Percentiles rank a stretch among this genome's conserved stretches.
These are phyloP conservation scores for Onychomys arenicola DNA, from an alignment of 2,797 vertebrate genomes.

Conservation along the genomic window DNA sequence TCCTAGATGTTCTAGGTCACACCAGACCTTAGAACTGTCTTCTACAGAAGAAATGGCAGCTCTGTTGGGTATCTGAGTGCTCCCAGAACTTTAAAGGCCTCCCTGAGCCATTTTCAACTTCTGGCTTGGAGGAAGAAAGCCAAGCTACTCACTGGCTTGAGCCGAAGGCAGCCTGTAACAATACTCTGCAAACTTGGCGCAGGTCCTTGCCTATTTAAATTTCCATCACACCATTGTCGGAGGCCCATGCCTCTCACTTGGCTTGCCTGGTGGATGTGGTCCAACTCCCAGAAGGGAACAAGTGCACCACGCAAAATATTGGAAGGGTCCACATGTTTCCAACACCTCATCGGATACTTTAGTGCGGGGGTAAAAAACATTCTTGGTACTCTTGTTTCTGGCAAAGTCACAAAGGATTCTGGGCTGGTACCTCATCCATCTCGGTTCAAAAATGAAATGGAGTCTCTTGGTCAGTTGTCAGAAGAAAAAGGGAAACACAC, in stretches of 20 bases:
- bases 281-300: constrained; percentile 81
- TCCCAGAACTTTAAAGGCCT: constrained; percentile 56
- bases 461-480: constrained; percentile 75
- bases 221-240: constrained; percentile 81
- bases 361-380: constrained; percentile 69
- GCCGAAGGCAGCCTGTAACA: constrained; percentile 77
- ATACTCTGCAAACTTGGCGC: constrained; percentile 69
- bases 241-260: constrained; percentile 75
- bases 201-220: constrained; percentile 76
- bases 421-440: constrained; percentile 83
- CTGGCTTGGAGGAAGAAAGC: constrained; percentile 66
- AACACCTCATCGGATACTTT: constrained; percentile 78
- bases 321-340: constrained; percentile 74
- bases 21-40: neutral
- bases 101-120: constrained; percentile 63
- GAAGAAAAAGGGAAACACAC: neutral
- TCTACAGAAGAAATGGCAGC: neutral
- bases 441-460: constrained; percentile 75
- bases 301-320: constrained; percentile 73
- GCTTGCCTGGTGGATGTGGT: constrained; percentile 68
- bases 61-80: constrained; percentile 39
- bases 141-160: constrained; percentile 70
- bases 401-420: constrained; percentile 78
- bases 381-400: constrained; percentile 76
- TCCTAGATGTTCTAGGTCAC: constrained; percentile 58